Conservation (phyloP, 2,797 vertebrate species). For the Falco cherrug region DNA sequence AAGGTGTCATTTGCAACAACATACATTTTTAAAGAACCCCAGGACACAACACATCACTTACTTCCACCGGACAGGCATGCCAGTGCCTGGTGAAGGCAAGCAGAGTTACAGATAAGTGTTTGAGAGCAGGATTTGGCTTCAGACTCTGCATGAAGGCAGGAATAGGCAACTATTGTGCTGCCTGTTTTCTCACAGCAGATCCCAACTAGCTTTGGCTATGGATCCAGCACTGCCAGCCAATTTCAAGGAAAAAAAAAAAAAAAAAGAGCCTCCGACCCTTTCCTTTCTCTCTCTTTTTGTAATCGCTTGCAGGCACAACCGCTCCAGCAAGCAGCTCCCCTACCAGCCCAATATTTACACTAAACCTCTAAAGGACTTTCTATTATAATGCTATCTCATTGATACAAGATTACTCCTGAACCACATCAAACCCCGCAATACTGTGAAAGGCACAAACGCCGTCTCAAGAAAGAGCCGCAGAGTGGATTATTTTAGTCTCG, state of each 20-base stretch:
- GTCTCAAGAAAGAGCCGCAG: slow-evolving; percentile 58
- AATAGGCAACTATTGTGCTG: slow-evolving; percentile 49
- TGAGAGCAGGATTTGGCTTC: slow-evolving; percentile 58
- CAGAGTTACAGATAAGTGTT: slow-evolving; percentile 40
- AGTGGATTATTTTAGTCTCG: slow-evolving; percentile 66
- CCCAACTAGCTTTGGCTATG: slow-evolving; percentile 62
- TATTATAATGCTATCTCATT: slow-evolving; percentile 70
- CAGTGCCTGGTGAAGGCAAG: slow-evolving; percentile 39
- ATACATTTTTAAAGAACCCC: neutral
- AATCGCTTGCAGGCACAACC: slow-evolving; percentile 65
- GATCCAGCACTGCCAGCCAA: slow-evolving; percentile 49
- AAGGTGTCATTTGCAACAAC: neutral
- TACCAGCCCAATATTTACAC: slow-evolving; percentile 70
- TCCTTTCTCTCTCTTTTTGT: slow-evolving; percentile 70
- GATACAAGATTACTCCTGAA: slow-evolving; percentile 72
- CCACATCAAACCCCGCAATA: slow-evolving; percentile 59
- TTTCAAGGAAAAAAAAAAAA: slow-evolving; percentile 44
- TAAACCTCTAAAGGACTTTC: slow-evolving; percentile 73
- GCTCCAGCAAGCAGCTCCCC: slow-evolving; percentile 69
- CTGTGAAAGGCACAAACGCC: slow-evolving; percentile 57
- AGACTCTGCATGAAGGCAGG: slow-evolving; percentile 15
- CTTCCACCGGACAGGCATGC: slow-evolving; percentile 30
- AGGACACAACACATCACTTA: neutral
- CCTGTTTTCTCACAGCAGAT: slow-evolving; percentile 65
- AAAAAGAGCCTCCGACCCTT: slow-evolving; percentile 63